Evolutionary conservation across 2,797 vertebrate genomes (phyloP).

Genomic region (Brotula barbata): DNA sequence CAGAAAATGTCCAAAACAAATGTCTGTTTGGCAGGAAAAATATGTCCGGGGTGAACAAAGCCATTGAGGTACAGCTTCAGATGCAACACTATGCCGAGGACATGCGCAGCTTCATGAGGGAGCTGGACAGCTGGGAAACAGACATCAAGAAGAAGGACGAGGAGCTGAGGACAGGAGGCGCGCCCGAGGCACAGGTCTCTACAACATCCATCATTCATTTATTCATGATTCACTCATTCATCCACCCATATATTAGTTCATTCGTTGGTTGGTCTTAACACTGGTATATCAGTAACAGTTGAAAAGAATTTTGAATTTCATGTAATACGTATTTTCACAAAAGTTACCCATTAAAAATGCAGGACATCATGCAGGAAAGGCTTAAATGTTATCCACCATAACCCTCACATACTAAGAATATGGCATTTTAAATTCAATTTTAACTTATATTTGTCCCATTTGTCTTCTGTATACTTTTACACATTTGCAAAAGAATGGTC

Average conservation of each 20-base stretch:
- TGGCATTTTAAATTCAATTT: no score
- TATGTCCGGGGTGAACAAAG: conserved; percentile 87
- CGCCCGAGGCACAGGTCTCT: conserved; percentile 52
- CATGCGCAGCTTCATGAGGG: conserved; percentile 90
- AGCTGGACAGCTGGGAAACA: conserved; percentile 90
- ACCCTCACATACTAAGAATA: no score
- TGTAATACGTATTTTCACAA: no score
- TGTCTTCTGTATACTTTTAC: no score
- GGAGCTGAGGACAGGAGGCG: conserved; percentile 78
- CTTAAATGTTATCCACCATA: no score
- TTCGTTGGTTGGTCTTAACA: no score
- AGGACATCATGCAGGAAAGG: no score
- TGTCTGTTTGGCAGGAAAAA: conserved; percentile 46
- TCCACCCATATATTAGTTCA: background rate
- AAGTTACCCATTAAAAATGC: no score
- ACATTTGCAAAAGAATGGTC: no score
- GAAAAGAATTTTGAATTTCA: no score
- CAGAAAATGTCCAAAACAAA: conserved; percentile 26
- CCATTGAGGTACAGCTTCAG: conserved; percentile 89
- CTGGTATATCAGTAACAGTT: no score
- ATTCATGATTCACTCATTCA: background rate
- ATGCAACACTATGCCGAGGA: conserved; percentile 94
- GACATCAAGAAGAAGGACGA: conserved; percentile 91
- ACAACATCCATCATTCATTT: background rate
- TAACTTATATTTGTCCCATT: no score